Conservation (phyloP, 2,797 vertebrate genomes). For the Anniella stebbinsi region DNA sequence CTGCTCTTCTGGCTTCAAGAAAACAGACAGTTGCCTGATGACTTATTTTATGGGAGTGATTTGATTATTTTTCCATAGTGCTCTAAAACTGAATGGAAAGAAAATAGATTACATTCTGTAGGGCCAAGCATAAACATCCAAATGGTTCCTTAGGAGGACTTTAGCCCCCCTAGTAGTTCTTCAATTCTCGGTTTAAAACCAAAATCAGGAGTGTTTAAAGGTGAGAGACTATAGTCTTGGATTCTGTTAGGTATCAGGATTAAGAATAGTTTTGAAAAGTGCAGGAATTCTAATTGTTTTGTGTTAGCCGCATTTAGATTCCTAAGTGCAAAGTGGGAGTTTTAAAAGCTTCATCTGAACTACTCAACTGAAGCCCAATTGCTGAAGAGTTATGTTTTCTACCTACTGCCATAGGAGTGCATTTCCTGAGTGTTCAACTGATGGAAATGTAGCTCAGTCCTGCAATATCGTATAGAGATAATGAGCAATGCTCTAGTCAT, state of each 20-base stretch:
- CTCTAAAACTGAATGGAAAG: background rate
- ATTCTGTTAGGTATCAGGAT: background rate
- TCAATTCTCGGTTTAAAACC: background rate
- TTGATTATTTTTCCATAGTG: background rate
- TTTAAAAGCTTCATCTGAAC: background rate
- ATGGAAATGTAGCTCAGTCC: background rate
- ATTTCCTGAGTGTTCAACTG: background rate
- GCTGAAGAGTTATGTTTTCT: background rate
- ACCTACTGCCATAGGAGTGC: background rate
- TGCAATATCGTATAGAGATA: background rate
- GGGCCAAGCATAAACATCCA: background rate
- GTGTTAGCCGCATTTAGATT: background rate
- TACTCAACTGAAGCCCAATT: background rate
- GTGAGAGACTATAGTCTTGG: background rate
- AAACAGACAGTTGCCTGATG: background rate
- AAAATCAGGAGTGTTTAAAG: background rate
- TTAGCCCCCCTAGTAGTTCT: background rate
- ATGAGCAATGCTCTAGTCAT: background rate
- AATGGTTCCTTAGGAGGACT: background rate
- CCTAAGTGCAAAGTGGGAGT: background rate
- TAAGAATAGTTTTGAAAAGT: background rate
- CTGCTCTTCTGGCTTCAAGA: slow-evolving; percentile 1
- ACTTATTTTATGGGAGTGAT: background rate
- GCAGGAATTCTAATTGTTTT: background rate
- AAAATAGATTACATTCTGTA: background rate